Base-by-base conservation (phyloP, 2,113 vertebrate species). In the Lepidothrix coronata region DNA sequence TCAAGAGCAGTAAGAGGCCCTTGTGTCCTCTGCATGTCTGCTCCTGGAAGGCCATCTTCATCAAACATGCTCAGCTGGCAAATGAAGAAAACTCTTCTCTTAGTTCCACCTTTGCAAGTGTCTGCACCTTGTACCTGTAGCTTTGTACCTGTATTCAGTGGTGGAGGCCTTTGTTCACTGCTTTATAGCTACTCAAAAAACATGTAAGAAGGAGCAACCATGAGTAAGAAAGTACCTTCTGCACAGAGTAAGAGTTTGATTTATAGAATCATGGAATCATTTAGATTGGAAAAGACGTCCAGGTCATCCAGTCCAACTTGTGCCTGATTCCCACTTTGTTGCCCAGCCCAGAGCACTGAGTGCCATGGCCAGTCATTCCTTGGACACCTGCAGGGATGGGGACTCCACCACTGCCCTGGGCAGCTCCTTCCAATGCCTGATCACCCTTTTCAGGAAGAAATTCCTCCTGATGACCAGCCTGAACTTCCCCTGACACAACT, bases 341-440 rank as follows among this genome's bases (percentile, higher is more conserved):
- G 35, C 14, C 28, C 43, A 49, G 18, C 1, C 27, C 52, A 33
- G 18, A 33, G 27, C 37, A 58, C 35, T 33, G 9, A 9, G 12
- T 20, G 68, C 8, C 59, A 33, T 3, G 14, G 28, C 18, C 43
- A 43, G 6, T 6, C 0, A 0, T 51, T 65, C 8, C 52, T 23
- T 27, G 31, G 44, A 51, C 27, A 44, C 9, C 12, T 28, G 8
- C 22, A 27, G 22, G 14, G 31, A 16, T 37, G 22, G 27, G 6
- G 6, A 51, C 6, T 20, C 44, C 43, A 58, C 5, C 5, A 58
- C 9, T 5, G 22, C 14, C 12, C 1, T 33, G 22, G 18, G 33
- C 5, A 58, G 43, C 9, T 11, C 27, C 0, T 74, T 12, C 19
- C 15, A 52, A 1, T 11, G 23, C 22, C 35, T 35, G 18, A 31